phyloP scores from a whole-genome alignment of 2,888 invertebrate species.

The Mythimna loreyi region DNA sequence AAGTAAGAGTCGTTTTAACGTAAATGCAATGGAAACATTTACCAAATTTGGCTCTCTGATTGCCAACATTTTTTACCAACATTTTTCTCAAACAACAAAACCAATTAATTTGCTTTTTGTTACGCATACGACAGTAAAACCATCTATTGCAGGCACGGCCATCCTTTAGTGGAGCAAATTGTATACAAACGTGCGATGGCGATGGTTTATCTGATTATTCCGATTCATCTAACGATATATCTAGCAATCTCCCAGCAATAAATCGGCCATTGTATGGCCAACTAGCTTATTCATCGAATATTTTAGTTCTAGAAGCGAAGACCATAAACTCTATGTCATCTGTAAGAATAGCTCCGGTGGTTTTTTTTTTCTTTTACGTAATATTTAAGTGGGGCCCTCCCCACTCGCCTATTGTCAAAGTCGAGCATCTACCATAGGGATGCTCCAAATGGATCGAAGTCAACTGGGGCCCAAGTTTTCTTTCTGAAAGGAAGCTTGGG shows the following conservation, averaged over 20 bases:
- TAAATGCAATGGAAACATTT: too few relatives aligned
- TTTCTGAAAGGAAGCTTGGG: too few relatives aligned
- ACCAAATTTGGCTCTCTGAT: too few relatives aligned
- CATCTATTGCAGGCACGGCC: neutral
- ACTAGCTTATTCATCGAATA: constrained; percentile 21
- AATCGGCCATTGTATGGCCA: constrained; percentile 21
- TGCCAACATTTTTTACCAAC: too few relatives aligned
- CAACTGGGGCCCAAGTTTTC: too few relatives aligned
- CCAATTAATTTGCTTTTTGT: neutral
- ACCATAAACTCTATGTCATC: neutral
- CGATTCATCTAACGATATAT: constrained; percentile 23
- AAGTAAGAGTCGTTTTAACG: too few relatives aligned
- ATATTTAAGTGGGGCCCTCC: too few relatives aligned
- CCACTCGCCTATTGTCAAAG: too few relatives aligned
- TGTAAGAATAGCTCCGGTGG: neutral
- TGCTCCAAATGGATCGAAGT: too few relatives aligned
- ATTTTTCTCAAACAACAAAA: neutral
- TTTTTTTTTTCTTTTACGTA: neutral
- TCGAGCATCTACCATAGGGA: too few relatives aligned
- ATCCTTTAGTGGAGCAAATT: constrained; percentile 7
- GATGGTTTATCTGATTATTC: constrained; percentile 25
- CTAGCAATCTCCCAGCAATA: constrained; percentile 10
- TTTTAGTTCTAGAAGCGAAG: constrained; percentile 1
- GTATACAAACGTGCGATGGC: neutral
- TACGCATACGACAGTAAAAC: neutral